Conservation (phyloP, 1,140 invertebrate species). For the Mizuhopecten yessoensis region DNA sequence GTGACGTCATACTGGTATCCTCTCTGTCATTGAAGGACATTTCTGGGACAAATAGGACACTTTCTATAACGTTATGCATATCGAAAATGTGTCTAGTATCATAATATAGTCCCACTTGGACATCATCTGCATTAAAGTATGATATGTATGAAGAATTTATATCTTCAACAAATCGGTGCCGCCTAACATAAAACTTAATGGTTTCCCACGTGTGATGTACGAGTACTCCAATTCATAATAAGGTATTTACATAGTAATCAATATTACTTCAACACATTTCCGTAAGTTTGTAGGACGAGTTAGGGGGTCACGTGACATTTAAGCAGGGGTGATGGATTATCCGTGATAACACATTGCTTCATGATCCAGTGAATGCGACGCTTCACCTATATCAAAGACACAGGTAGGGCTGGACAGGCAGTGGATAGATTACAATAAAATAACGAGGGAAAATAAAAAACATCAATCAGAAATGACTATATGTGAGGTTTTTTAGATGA, state of each 20-base stretch:
- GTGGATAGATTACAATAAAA: neutral
- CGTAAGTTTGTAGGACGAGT: neutral
- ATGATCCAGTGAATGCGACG: neutral
- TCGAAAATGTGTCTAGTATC: too few relatives aligned
- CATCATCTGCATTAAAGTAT: too few relatives aligned
- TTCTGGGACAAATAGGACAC: too few relatives aligned
- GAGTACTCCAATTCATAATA: neutral
- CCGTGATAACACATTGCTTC: neutral
- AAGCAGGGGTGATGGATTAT: slow-evolving; percentile 3
- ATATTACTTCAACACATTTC: slow-evolving; percentile 2
- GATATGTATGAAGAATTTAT: too few relatives aligned
- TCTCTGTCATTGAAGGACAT: too few relatives aligned
- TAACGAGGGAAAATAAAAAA: neutral
- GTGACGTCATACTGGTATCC: neutral
- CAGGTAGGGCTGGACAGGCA: neutral
- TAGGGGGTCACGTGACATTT: neutral
- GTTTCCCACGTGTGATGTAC: neutral
- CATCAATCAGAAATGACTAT: neutral
- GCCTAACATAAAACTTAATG: neutral
- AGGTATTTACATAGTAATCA: neutral
- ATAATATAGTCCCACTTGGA: too few relatives aligned
- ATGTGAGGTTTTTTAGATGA: neutral
- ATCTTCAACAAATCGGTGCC: neutral
- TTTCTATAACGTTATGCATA: too few relatives aligned
- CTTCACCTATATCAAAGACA: slow-evolving; percentile 28